Conservation (phyloP, 2,888 invertebrate genomes). For the Callinectes sapidus region DNA sequence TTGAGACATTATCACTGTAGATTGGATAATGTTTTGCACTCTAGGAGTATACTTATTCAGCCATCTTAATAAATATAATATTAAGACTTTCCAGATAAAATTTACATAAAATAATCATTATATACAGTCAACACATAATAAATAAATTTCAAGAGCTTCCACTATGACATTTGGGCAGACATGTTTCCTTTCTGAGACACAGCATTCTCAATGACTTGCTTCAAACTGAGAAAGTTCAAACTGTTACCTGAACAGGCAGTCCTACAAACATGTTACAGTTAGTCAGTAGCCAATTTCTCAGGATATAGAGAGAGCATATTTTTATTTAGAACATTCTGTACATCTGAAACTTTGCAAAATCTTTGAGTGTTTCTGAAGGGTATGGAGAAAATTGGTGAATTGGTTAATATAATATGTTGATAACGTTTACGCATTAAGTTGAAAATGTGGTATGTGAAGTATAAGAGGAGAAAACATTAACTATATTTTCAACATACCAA, state of each 20-base stretch:
- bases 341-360: slow-evolving; percentile 50
- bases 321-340: slow-evolving; percentile 34
- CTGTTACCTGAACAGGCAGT: slow-evolving; percentile 66
- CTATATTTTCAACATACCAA: slow-evolving; percentile 35
- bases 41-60: slow-evolving; percentile 71
- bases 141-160: slow-evolving; percentile 68
- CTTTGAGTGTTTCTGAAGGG: slow-evolving; percentile 43
- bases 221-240: slow-evolving; percentile 59
- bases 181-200: slow-evolving; percentile 46
- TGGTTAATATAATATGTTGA: slow-evolving; percentile 21
- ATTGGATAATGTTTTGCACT: slow-evolving; percentile 70
- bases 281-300: slow-evolving; percentile 49
- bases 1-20: slow-evolving; percentile 70
- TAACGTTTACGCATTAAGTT: background rate
- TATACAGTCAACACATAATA: slow-evolving; percentile 71
- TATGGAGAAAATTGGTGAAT: slow-evolving; percentile 28
- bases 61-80: slow-evolving; percentile 71
- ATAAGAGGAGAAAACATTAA: slow-evolving; percentile 29
- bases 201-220: slow-evolving; percentile 24
- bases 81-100: slow-evolving; percentile 71
- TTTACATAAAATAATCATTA: slow-evolving; percentile 71
- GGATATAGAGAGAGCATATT: slow-evolving; percentile 32
- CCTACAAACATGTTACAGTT: slow-evolving; percentile 44
- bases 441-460: slow-evolving; percentile 2
- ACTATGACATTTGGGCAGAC: slow-evolving; percentile 60